Percentiles rank a stretch among this genome's conserved stretches.
Evolutionary conservation across 2,113 vertebrate genomes (phyloP).

Genomic region (Drymodes brunneopygia): DNA sequence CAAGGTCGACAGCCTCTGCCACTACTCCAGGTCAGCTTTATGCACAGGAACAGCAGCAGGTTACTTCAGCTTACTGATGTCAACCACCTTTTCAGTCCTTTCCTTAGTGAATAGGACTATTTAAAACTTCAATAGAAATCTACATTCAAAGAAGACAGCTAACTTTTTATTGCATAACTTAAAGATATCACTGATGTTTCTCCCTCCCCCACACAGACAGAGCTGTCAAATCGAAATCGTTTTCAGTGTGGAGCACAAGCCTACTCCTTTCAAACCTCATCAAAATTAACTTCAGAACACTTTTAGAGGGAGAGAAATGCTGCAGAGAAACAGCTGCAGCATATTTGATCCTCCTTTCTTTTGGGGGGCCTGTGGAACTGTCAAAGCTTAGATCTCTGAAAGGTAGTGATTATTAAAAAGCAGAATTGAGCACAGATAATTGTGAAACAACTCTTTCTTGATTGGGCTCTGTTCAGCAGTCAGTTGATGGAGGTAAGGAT

Average conservation of each 20-base stretch:
- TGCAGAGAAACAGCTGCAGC: constrained; percentile 47
- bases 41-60: not conserved
- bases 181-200: constrained; percentile 61
- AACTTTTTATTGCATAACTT: constrained; percentile 66
- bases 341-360: not conserved
- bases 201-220: constrained; percentile 59
- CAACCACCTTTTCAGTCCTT: not conserved
- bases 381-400: not conserved
- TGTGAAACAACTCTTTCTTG: not conserved
- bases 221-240: constrained; percentile 62
- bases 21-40: not conserved
- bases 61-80: not conserved
- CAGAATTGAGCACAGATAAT: not conserved
- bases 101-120: constrained; percentile 20
- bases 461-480: not conserved
- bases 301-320: constrained; percentile 18
- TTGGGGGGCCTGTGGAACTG: not conserved
- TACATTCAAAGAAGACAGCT: constrained; percentile 57
- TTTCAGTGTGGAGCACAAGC: constrained; percentile 35
- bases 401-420: not conserved
- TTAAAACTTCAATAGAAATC: constrained; percentile 54
- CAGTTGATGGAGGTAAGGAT: not conserved
- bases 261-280: constrained; percentile 57
- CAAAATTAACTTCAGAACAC: constrained; percentile 58
- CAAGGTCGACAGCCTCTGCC: not conserved